These are phyloP conservation scores for Gallirallus australis DNA, from an alignment of 2,797 vertebrate species.

Conservation along the genomic window DNA sequence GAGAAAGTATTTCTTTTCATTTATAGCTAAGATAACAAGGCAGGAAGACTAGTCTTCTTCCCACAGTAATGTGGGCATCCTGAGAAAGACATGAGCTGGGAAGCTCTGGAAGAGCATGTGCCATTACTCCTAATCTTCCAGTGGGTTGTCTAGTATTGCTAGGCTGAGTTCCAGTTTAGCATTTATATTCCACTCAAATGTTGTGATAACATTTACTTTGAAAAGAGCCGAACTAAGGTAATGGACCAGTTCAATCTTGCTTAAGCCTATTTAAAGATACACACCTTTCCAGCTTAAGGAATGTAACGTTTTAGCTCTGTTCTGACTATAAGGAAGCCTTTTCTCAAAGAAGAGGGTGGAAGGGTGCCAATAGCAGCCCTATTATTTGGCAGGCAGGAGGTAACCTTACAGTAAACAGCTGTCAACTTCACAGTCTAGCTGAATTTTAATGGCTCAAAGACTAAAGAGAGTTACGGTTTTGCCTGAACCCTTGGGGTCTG, in stretches of 20 bases:
- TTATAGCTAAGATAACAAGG: background rate
- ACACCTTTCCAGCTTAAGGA: background rate
- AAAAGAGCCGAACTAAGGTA: background rate
- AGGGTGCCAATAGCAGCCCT: conserved; percentile 38
- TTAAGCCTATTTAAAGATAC: background rate
- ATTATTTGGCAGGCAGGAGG: conserved; percentile 68
- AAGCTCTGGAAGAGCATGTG: background rate
- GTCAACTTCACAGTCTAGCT: conserved; percentile 52
- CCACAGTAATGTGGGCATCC: background rate
- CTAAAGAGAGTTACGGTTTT: conserved; percentile 8
- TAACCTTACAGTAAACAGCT: conserved; percentile 72
- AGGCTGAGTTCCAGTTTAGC: background rate
- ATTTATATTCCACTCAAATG: background rate
- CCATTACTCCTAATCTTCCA: background rate
- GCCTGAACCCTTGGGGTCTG: conserved; percentile 8
- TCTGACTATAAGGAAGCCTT: background rate
- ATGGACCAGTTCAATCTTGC: background rate
- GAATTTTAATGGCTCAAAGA: conserved; percentile 58
- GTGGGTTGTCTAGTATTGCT: background rate
- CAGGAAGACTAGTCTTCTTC: background rate
- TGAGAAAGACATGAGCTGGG: background rate
- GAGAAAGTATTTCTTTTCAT: background rate
- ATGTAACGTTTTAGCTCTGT: fast-evolving
- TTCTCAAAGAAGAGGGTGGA: conserved; percentile 10
- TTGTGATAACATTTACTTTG: background rate